These are phyloP conservation scores for Hypothenemus hampei DNA, from an alignment of 1,140 invertebrate genomes.

Conservation along the genomic window DNA sequence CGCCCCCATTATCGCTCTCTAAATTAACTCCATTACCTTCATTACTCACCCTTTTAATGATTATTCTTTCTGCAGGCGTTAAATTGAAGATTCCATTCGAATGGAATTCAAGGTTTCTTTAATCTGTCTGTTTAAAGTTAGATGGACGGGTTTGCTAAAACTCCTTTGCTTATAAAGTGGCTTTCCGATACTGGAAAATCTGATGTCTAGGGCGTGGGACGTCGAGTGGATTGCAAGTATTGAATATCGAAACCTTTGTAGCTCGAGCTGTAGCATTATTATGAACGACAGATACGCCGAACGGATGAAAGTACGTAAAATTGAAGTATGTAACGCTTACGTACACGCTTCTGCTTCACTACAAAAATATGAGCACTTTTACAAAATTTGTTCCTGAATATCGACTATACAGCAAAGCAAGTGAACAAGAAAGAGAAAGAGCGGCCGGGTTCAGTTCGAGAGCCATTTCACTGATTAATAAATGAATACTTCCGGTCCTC, in stretches of 20 bases:
- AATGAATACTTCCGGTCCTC: too few species aligned
- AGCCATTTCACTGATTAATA: too few species aligned
- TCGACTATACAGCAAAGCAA: too few species aligned
- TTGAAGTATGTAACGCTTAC: neutral
- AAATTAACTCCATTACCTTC: too few species aligned
- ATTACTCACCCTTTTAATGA: too few species aligned
- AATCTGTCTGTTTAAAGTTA: too few species aligned
- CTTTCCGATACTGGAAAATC: constrained; percentile 10
- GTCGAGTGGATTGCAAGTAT: constrained; percentile 20
- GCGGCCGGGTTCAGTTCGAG: too few species aligned
- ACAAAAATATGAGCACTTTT: neutral
- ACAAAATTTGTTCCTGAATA: too few species aligned
- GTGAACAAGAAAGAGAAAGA: too few species aligned
- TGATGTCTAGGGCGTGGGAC: constrained; percentile 13
- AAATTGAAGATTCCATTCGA: too few species aligned
- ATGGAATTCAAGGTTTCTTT: too few species aligned
- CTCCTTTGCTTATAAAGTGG: constrained; percentile 5
- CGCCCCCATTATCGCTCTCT: neutral
- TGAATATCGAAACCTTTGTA: constrained; percentile 16
- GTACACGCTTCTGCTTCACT: neutral
- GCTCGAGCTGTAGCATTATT: constrained; percentile 17
- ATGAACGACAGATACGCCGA: constrained; percentile 12
- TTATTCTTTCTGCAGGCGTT: too few species aligned
- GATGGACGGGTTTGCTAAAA: neutral
- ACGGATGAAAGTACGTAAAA: constrained; percentile 13